These are phyloP conservation scores for Parauchenoglanis ngamensis DNA, from an alignment of 2,797 vertebrate genomes.

Conservation along the genomic window DNA sequence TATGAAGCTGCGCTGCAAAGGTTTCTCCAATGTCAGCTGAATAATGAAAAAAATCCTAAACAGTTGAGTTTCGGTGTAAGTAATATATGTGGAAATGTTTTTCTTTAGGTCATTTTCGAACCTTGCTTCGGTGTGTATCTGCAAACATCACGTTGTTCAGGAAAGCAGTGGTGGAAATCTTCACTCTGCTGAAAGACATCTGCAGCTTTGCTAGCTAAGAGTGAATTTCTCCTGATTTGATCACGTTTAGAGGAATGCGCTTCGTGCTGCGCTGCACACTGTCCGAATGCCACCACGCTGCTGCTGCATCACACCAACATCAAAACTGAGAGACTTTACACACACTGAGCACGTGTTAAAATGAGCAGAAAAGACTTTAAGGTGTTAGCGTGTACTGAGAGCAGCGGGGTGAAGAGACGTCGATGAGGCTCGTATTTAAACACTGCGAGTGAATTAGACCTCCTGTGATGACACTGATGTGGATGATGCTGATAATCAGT, in stretches of 20 bases:
- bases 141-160: not conserved
- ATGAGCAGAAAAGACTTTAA: not conserved
- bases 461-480: too few relatives aligned
- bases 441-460: too few relatives aligned
- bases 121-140: not conserved
- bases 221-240: not conserved
- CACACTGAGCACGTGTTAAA: not conserved
- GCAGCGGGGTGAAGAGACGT: too few relatives aligned
- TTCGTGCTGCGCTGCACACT: not conserved
- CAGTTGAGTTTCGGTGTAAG: not conserved
- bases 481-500: not conserved
- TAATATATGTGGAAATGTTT: not conserved
- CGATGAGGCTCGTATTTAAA: not conserved
- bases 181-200: not conserved
- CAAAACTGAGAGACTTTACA: not conserved
- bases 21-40: not conserved
- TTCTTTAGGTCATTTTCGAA: not conserved
- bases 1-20: not conserved
- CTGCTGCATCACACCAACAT: not conserved
- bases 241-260: not conserved
- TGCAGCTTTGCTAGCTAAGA: not conserved
- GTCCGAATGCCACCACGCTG: not conserved
- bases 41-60: not conserved
- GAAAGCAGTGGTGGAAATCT: not conserved
- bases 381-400: too few relatives aligned